Evolutionary conservation across 2,113 vertebrate genomes (phyloP).

Genomic region (Dendrocopos noguchii): DNA sequence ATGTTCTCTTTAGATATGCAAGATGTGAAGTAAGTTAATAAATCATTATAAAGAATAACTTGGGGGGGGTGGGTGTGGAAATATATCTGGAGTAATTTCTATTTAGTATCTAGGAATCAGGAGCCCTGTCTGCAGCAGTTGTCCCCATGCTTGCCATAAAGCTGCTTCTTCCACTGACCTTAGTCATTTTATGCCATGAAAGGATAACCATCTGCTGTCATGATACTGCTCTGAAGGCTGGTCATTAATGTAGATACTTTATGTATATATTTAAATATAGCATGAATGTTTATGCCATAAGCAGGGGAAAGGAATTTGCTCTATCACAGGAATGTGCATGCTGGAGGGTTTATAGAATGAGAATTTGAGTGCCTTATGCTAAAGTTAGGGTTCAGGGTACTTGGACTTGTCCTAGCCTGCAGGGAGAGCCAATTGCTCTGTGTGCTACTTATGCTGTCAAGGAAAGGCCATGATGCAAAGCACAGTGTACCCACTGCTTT

Average conservation of each 20-base stretch:
- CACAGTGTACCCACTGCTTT: neutral
- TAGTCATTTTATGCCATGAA: neutral
- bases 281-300: neutral
- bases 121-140: neutral
- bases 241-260: neutral
- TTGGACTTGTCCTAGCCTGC: neutral
- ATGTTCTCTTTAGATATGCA: neutral
- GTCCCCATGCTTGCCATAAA: neutral
- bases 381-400: neutral
- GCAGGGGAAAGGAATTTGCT: neutral
- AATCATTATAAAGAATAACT: neutral
- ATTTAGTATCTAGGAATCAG: neutral
- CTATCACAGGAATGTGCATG: neutral
- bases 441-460: neutral
- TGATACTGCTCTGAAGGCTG: neutral
- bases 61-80: too few relatives aligned
- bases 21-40: neutral
- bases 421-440: neutral
- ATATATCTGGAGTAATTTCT: neutral
- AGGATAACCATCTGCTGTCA: neutral
- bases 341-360: slow-evolving; percentile 4
- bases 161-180: neutral
- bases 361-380: neutral
- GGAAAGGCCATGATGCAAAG: neutral
- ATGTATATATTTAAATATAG: neutral